phyloP scores from a whole-genome alignment of 2,888 invertebrate genomes.

The Xylota segnis region DNA sequence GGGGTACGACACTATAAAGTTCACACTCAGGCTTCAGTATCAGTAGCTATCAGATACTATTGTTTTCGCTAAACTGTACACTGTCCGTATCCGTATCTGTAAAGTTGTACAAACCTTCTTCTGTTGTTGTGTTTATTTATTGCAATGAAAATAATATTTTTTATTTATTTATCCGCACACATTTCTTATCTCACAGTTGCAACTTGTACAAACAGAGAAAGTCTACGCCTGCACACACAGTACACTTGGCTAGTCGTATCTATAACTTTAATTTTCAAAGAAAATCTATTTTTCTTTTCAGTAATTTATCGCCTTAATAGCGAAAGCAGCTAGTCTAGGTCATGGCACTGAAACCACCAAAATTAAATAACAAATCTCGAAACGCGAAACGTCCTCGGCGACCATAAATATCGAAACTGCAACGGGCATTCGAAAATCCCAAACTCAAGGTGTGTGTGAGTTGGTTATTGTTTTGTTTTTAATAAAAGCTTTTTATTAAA shows the following conservation, averaged over 20 bases:
- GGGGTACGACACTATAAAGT: slow-evolving; percentile 21
- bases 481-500: not conserved
- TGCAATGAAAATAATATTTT: slow-evolving; percentile 27
- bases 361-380: slow-evolving; percentile 4
- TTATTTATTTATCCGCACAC: slow-evolving; percentile 53
- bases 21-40: not conserved
- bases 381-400: not conserved
- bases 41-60: not conserved
- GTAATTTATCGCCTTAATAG: not conserved
- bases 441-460: not conserved
- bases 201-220: not conserved
- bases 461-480: not conserved
- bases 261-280: slow-evolving; percentile 10
- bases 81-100: not conserved
- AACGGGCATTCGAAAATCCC: not conserved
- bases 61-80: not conserved
- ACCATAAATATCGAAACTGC: not conserved
- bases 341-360: slow-evolving; percentile 4
- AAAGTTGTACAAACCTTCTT: slow-evolving; percentile 52
- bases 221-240: not conserved
- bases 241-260: slow-evolving; percentile 12
- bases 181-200: slow-evolving; percentile 31
- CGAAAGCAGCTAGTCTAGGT: slow-evolving; percentile 6
- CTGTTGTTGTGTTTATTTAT: slow-evolving; percentile 51
- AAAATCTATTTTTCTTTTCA: not conserved